Evolutionary conservation across 2,113 vertebrate species (phyloP).

Genomic region (Ursus arctos): DNA sequence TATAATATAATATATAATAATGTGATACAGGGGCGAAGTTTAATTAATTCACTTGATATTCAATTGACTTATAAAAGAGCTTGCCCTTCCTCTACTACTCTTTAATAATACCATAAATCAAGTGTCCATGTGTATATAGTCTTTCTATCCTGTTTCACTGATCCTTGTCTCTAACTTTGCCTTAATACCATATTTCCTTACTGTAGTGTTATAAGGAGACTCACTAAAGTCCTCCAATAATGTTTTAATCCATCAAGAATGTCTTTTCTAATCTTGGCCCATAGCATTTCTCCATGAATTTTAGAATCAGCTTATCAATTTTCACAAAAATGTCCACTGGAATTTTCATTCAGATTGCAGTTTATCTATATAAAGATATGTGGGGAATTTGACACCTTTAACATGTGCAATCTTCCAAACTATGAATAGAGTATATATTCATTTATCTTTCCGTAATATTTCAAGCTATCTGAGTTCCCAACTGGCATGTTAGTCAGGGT

Average conservation of each 20-base stretch:
- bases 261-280: not conserved
- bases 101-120: not conserved
- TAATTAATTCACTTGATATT: not conserved
- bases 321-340: not conserved
- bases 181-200: not conserved
- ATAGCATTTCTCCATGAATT: not conserved
- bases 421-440: not conserved
- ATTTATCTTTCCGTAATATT: not conserved
- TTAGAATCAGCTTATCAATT: not conserved
- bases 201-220: not conserved
- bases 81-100: not conserved
- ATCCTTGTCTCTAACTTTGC: not conserved
- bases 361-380: not conserved
- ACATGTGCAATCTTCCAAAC: not conserved
- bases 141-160: not conserved
- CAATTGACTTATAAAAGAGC: not conserved
- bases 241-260: not conserved
- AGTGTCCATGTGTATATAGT: not conserved
- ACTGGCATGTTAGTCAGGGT: not conserved
- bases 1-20: not conserved
- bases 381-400: not conserved
- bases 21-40: not conserved
- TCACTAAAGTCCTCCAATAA: not conserved
- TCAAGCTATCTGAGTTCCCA: not conserved
- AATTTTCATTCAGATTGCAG: not conserved